Percentiles rank a stretch among this genome's conserved stretches.
Evolutionary conservation across 2,113 vertebrate species (phyloP).

Genomic region (Zosterops lateralis): DNA sequence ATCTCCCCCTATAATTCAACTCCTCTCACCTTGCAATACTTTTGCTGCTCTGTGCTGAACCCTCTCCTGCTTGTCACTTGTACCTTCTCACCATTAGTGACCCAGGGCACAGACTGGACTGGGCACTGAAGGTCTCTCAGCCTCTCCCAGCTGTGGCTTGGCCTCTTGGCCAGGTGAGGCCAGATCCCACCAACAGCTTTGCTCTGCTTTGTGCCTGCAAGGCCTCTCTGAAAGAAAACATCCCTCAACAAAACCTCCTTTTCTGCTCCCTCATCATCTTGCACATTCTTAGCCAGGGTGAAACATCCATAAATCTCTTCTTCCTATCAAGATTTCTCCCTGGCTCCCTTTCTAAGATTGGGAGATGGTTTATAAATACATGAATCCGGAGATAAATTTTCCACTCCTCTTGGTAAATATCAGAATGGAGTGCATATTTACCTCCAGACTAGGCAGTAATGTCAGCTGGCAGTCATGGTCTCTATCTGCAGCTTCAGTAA

Average conservation of each 20-base stretch:
- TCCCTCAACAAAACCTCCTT: not conserved
- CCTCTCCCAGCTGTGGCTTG: not conserved
- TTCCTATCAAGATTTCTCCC: not conserved
- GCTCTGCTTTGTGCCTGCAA: not conserved
- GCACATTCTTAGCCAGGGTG: not conserved
- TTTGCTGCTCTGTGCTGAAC: not conserved
- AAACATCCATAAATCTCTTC: constrained; percentile 5
- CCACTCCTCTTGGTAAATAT: not conserved
- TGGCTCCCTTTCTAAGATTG: not conserved
- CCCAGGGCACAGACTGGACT: not conserved
- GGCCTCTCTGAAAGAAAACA: not conserved
- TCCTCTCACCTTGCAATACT: not conserved
- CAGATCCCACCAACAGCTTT: not conserved
- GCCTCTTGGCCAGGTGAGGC: not conserved
- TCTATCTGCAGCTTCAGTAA: not conserved
- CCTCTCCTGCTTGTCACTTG: not conserved
- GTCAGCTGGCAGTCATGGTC: not conserved
- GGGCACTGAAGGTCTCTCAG: not conserved
- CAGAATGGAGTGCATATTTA: not conserved
- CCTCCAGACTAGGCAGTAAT: not conserved
- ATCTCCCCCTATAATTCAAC: not conserved
- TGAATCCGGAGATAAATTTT: not conserved
- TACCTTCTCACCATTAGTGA: not conserved
- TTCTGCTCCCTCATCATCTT: not conserved
- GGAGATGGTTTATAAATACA: not conserved